These are phyloP conservation scores for Paraplagusia blochii DNA, from an alignment of 2,113 vertebrate species.

Conservation along the genomic window DNA sequence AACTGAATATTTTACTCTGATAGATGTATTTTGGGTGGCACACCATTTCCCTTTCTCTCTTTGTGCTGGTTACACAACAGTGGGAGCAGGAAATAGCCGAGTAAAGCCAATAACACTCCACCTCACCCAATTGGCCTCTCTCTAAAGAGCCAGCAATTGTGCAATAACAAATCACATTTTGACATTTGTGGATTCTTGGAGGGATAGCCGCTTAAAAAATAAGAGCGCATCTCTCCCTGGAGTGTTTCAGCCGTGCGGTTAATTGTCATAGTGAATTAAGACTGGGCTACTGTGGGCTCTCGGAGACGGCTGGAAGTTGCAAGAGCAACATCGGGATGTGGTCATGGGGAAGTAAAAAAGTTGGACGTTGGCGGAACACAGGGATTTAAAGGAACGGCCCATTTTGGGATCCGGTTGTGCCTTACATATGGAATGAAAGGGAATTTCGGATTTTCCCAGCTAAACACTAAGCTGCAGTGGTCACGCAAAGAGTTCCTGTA, in stretches of 20 bases:
- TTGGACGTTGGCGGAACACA: slow-evolving; percentile 36
- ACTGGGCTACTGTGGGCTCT: slow-evolving; percentile 39
- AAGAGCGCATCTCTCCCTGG: slow-evolving; percentile 34
- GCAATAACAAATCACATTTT: slow-evolving; percentile 47
- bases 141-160: slow-evolving; percentile 19
- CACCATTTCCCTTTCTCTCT: slow-evolving; percentile 14
- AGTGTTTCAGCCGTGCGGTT: slow-evolving; percentile 39
- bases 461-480: slow-evolving; percentile 46
- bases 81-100: slow-evolving; percentile 13
- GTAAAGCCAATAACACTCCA: slow-evolving; percentile 37
- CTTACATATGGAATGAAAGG: slow-evolving; percentile 43
- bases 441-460: slow-evolving; percentile 52
- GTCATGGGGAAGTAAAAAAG: slow-evolving; percentile 29
- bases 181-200: slow-evolving; percentile 42
- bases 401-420: slow-evolving; percentile 43
- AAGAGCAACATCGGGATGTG: slow-evolving; percentile 45
- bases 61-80: slow-evolving; percentile 3
- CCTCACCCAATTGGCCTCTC: slow-evolving; percentile 10
- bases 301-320: slow-evolving; percentile 31
- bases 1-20: background rate
- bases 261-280: slow-evolving; percentile 56
- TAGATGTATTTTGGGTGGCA: slow-evolving; percentile 3
- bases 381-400: slow-evolving; percentile 26
- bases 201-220: slow-evolving; percentile 34
- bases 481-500: slow-evolving; percentile 41